Evolutionary conservation across 2,113 vertebrate genomes (phyloP).

Genomic region (Sisor rabdophorus): DNA sequence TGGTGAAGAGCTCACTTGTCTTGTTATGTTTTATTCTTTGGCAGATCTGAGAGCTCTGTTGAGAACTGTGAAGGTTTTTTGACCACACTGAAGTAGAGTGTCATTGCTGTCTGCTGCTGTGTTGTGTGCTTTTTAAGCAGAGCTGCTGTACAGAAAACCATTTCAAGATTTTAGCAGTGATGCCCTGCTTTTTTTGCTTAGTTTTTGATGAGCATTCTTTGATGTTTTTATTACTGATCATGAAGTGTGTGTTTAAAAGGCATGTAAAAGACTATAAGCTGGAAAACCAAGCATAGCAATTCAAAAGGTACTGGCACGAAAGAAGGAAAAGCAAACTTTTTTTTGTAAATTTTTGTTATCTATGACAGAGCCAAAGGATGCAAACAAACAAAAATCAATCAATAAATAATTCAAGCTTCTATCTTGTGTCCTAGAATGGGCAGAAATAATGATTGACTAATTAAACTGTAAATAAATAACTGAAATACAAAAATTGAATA

Average conservation of each 20-base stretch:
- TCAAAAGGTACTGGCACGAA: conserved; percentile 18
- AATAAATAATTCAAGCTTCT: not conserved
- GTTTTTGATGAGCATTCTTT: conserved; percentile 30
- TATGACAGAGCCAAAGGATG: no score
- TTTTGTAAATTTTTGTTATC: not conserved
- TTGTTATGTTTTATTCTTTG: conserved; percentile 31
- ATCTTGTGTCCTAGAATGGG: no score
- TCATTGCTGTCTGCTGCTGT: not conserved
- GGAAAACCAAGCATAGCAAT: conserved; percentile 40
- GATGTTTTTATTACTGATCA: conserved; percentile 45
- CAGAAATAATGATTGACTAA: no score
- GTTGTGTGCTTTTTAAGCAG: not conserved
- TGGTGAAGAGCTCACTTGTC: conserved; percentile 38
- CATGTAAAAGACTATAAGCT: conserved; percentile 41
- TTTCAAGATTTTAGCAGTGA: not conserved
- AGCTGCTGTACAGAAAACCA: not conserved
- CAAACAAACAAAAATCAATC: not conserved
- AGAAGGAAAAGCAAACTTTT: conserved; percentile 7
- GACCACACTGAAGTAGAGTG: not conserved
- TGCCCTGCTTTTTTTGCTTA: conserved; percentile 23
- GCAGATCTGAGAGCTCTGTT: conserved; percentile 35
- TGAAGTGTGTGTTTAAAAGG: conserved; percentile 40
- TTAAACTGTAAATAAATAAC: no score
- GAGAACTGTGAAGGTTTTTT: conserved; percentile 24
- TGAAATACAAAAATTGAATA: conserved; percentile 19